phyloP scores from a whole-genome alignment of 2,113 vertebrate genomes.

The Leptobrachium ailaonicum region DNA sequence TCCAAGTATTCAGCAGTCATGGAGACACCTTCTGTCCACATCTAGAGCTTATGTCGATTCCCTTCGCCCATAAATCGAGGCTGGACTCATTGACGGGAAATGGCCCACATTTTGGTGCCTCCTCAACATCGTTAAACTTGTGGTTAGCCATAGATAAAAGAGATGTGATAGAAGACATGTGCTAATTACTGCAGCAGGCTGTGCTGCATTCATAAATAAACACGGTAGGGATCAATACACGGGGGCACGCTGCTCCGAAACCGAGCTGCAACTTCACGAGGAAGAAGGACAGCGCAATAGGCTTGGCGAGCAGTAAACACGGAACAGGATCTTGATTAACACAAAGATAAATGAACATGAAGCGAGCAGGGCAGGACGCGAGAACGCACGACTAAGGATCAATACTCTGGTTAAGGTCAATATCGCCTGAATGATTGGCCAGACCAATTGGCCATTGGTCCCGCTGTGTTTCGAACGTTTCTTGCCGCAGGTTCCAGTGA shows the following conservation, averaged over 20 bases:
- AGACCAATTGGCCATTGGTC: too few species aligned
- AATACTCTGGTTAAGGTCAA: conserved; percentile 13
- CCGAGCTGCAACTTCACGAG: neutral
- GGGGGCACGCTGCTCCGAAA: conserved; percentile 2
- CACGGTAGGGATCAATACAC: conserved; percentile 29
- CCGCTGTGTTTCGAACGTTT: too few species aligned
- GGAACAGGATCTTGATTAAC: conserved; percentile 3
- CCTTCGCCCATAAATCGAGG: conserved; percentile 30
- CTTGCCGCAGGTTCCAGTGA: too few species aligned
- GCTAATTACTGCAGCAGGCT: conserved; percentile 46
- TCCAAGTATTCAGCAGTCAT: too few species aligned
- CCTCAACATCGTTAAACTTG: conserved; percentile 37
- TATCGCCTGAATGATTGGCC: neutral
- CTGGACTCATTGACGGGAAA: conserved; percentile 33
- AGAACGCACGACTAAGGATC: neutral
- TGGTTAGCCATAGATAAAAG: conserved; percentile 26
- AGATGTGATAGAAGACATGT: conserved; percentile 6
- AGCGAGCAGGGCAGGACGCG: neutral
- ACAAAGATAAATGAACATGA: neutral
- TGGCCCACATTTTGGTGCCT: conserved; percentile 15
- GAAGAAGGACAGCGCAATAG: too few species aligned
- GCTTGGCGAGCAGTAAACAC: conserved; percentile 17
- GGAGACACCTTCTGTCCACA: neutral
- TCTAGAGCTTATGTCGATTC: conserved; percentile 3
- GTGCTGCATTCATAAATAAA: conserved; percentile 48